Evolutionary conservation across 2,888 invertebrate species (phyloP), one percentile per base, ranked within the genome.

Genomic region (Lasioglossum lativentre): DNA sequence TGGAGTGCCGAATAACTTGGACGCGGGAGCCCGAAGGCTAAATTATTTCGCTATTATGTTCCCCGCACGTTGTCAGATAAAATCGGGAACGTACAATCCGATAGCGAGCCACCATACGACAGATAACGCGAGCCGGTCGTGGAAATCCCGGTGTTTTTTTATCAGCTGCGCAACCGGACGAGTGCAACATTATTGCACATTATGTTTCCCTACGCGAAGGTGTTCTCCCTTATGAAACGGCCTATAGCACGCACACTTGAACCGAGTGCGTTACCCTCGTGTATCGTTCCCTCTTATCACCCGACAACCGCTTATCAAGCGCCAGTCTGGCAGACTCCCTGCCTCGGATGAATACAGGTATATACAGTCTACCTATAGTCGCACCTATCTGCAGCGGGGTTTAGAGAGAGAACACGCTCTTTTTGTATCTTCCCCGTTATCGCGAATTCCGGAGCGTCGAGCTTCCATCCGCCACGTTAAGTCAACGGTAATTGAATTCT

Each of bases 291-390:
- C 88, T 92, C 89, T 93, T 93, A 93, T 93, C 93, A 90, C 86
- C 80, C 89, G 90, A 90, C 91, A 87, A 89, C 86, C 88, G 91
- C 92, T 93, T 93, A 93, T 93, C 93, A 93, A 92, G 91, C 92
- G 90, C 89, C 91, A 91, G 92, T 90, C 91, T 89, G 90, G 88
- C 90, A 89, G 89, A 88, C 90, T 85, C 86, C 83, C 86, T 87
- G n/a, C 79, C 86, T 84, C 92, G 92, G 92, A 91, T 92, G 91
- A 93, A 91, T 88, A 81, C 82, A 91, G 86, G 86, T 88, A 87
- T 88, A 87, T 75, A 85, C 83, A n/a, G 78, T 82, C 80, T 80
- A 82, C 76, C 82, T 80, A 74, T 63, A 52, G 72, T 80, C 77
- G 59, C 78, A 68, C 82, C 80, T 82, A 80, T 80, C 82, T 83